Evolutionary conservation across 2,113 vertebrate genomes (phyloP), one percentile per base, ranked within the genome.

Genomic region (Charina bottae): DNA sequence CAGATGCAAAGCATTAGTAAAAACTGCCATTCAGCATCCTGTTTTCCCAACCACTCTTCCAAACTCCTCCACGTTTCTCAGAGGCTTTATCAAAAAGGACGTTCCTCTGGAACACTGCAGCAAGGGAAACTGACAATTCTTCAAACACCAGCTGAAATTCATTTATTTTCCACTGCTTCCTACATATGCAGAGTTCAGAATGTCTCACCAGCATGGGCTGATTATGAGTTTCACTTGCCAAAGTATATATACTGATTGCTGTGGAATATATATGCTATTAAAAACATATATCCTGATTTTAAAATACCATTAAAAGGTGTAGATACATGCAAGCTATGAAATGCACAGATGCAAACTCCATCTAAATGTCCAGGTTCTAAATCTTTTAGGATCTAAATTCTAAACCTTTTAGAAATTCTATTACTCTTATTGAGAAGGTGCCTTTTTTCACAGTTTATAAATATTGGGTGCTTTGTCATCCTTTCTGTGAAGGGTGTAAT

Each of bases 51-150:
- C 96, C 94, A 95, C 92, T 95, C 96, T 95, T 96, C 95, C 96
- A 96, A 94, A 97, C 98, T 97, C 98, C 97, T 96, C 97, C 97
- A 97, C 95, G 96, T 97, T 97, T 97, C 97, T 97, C 97, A 97
- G 94, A 97, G 96, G 91, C 96, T 94, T 98, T 98, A 98, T 98
- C 97, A 96, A 93, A 96, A 93, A 96, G 96, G 96, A 96, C 93
- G 95, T 96, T 96, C 93, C 96, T 95, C 96, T 96, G 97, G 97
- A 92, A 96, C 95, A 96, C 95, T 96, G 97, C 87, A 97, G 94
- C 93, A 8, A 96, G 95, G 94, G 90, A 94, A 97, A 95, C 94
- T 96, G 96, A 97, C 97, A 97, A 96, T 94, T 95, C 95, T 97
- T 97, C 96, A 95, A 97, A 96, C 96, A 96, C 96, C 97, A 98